phyloP scores from a whole-genome alignment of 2,797 vertebrate genomes.

The Lacerta bilineata region DNA sequence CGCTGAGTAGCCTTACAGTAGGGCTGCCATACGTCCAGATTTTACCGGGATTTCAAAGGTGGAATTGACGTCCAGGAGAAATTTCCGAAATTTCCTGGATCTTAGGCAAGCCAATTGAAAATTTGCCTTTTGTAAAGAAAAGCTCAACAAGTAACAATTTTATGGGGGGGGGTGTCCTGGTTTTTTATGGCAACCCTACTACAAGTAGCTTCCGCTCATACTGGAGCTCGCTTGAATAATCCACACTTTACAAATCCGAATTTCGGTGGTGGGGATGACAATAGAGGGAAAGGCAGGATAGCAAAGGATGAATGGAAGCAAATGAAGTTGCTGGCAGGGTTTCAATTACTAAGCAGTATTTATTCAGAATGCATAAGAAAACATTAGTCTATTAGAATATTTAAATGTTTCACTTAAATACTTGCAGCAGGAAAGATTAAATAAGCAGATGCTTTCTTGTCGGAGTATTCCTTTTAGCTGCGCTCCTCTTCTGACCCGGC shows the following conservation, averaged over 20 bases:
- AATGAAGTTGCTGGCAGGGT: slow-evolving; percentile 3
- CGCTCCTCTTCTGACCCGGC: neutral
- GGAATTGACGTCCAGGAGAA: too few species aligned
- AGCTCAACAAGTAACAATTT: too few species aligned
- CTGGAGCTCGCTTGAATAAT: neutral
- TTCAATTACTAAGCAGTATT: neutral
- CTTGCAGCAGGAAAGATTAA: neutral
- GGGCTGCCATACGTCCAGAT: too few species aligned
- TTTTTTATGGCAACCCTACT: neutral
- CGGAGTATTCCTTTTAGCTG: neutral
- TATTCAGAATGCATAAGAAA: neutral
- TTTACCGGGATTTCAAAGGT: too few species aligned
- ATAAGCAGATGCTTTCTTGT: neutral
- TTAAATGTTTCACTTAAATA: neutral
- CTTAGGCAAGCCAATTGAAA: too few species aligned
- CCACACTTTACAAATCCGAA: neutral
- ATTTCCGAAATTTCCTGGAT: too few species aligned
- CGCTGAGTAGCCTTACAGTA: too few species aligned
- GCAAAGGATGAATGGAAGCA: slow-evolving; percentile 1
- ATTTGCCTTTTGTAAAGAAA: too few species aligned
- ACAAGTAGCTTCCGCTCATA: neutral
- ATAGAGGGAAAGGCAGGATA: neutral
- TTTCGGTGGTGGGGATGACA: neutral
- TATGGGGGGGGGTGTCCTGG: too few species aligned
- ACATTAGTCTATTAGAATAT: neutral